A percentile compares a stretch with the other conserved stretches of the same genome.
Conservation (phyloP, 1,140 invertebrate species). For the Caenorhabditis inopinata region DNA sequence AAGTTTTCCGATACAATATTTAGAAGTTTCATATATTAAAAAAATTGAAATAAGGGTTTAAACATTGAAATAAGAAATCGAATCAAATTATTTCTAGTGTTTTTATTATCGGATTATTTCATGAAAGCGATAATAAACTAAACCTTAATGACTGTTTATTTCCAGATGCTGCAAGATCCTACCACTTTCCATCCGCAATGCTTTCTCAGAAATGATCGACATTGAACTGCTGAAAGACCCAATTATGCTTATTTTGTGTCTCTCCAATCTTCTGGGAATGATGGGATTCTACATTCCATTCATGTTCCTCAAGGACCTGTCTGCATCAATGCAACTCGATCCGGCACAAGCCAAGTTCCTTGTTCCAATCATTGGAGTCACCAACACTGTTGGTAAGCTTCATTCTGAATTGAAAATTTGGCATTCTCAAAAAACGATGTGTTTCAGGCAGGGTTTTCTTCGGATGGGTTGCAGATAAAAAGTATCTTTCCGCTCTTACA, state of each 20-base stretch:
- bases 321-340: slow-evolving; percentile 55
- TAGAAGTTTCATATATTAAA: too few relatives aligned
- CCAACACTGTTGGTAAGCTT: slow-evolving; percentile 77
- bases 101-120: too few relatives aligned
- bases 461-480: slow-evolving; percentile 70
- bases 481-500: slow-evolving; percentile 79
- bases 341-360: slow-evolving; percentile 73
- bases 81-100: too few relatives aligned
- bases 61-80: too few relatives aligned
- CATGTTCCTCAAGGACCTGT: slow-evolving; percentile 75
- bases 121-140: too few relatives aligned
- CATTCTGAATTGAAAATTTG: not conserved
- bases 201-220: slow-evolving; percentile 81
- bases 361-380: slow-evolving; percentile 83
- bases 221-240: slow-evolving; percentile 84
- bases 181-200: slow-evolving; percentile 60
- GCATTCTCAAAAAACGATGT: slow-evolving; percentile 64
- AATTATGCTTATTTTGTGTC: slow-evolving; percentile 85
- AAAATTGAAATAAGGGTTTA: too few relatives aligned
- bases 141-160: not conserved
- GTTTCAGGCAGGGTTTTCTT: slow-evolving; percentile 71
- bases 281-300: slow-evolving; percentile 95
- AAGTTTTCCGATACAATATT: too few relatives aligned
- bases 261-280: slow-evolving; percentile 91
- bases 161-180: slow-evolving; percentile 57